These are phyloP conservation scores for Podocnemis expansa DNA, from an alignment of 2,113 vertebrate genomes.

Conservation along the genomic window DNA sequence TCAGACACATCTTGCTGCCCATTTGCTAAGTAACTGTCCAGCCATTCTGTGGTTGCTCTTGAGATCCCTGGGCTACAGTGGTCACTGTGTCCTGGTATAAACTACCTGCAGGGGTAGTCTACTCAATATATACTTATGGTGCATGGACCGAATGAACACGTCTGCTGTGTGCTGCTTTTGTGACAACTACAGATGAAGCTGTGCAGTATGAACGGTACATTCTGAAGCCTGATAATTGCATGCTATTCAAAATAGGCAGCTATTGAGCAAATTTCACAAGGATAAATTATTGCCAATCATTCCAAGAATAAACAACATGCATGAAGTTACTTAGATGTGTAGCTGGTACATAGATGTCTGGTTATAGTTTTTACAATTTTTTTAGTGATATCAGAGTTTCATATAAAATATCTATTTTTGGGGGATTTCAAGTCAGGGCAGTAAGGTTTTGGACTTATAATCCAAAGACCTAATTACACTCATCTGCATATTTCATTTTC, in stretches of 20 bases:
- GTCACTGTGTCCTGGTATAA: not conserved
- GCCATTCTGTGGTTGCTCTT: not conserved
- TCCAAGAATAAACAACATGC: not conserved
- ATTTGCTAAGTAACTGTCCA: not conserved
- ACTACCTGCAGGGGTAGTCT: accelerated
- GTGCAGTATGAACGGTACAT: not conserved
- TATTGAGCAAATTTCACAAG: not conserved
- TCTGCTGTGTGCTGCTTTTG: not conserved
- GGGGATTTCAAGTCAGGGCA: not conserved
- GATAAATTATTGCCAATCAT: not conserved
- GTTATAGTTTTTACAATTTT: not conserved
- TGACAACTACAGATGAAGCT: not conserved
- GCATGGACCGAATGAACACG: not conserved
- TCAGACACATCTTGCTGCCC: not conserved
- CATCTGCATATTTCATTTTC: not conserved
- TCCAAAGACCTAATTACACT: conserved; percentile 18
- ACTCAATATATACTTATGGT: not conserved
- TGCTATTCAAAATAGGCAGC: not conserved
- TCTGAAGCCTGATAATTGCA: not conserved
- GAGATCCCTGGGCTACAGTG: not conserved
- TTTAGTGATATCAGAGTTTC: not conserved
- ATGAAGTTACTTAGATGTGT: not conserved
- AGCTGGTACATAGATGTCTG: not conserved
- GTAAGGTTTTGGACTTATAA: not conserved
- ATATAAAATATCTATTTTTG: not conserved